Conservation (phyloP, 2,888 invertebrate genomes). For the Tenthredo notha region DNA sequence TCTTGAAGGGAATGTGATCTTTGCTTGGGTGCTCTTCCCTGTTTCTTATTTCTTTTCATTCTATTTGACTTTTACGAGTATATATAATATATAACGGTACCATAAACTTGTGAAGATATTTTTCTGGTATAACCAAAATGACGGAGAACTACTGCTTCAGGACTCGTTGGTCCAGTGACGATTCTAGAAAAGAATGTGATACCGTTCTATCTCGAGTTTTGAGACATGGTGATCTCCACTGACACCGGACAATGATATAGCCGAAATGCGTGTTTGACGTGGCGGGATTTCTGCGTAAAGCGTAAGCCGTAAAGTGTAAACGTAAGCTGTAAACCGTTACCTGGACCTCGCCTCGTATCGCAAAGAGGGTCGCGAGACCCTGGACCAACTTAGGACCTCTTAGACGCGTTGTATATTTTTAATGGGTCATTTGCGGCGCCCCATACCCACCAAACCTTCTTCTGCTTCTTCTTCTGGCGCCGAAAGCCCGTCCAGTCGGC, state of each 20-base stretch:
- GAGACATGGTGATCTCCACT: background rate
- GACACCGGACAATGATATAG: background rate
- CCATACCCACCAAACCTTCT: conserved; percentile 15
- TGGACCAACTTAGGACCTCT: conserved; percentile 47
- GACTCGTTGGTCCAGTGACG: background rate
- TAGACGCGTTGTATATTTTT: conserved; percentile 51
- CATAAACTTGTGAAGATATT: background rate
- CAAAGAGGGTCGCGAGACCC: conserved; percentile 39
- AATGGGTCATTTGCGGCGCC: conserved; percentile 51
- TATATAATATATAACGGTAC: background rate
- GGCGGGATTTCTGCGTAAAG: conserved; percentile 21
- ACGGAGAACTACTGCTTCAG: background rate
- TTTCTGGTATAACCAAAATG: background rate
- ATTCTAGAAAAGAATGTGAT: background rate
- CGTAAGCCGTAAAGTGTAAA: conserved; percentile 37
- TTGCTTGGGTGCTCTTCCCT: background rate
- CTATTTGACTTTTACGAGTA: background rate
- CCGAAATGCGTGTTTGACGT: conserved; percentile 22
- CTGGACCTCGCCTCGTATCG: conserved; percentile 28
- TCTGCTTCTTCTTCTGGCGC: conserved; percentile 44
- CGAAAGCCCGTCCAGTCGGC: conserved; percentile 43
- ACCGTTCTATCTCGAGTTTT: background rate
- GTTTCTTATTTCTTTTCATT: background rate
- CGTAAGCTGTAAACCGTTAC: conserved; percentile 45
- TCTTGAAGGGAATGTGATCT: background rate